Conservation (phyloP, 1,140 invertebrate genomes). For the Drosophila yakuba region DNA sequence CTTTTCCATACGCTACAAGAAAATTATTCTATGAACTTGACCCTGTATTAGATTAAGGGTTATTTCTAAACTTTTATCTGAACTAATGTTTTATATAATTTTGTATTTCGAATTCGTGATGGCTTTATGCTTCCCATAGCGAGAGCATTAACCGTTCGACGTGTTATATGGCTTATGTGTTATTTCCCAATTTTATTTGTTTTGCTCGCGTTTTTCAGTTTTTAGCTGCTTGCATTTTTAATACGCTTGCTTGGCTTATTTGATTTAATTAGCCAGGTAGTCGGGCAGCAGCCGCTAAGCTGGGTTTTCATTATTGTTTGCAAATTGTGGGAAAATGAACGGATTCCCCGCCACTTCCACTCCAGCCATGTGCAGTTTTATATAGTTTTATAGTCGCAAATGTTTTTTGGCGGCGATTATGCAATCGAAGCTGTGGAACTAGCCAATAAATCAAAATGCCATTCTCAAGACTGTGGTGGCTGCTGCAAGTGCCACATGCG, state of each 20-base stretch:
- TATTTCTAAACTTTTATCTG: not conserved
- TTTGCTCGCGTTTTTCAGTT: constrained; percentile 42
- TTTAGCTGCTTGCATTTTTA: constrained; percentile 45
- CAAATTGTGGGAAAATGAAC: constrained; percentile 79
- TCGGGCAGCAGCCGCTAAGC: constrained; percentile 25
- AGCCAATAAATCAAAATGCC: constrained; percentile 81
- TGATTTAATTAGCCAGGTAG: constrained; percentile 69
- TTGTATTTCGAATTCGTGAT: not conserved
- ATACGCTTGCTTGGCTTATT: constrained; percentile 62
- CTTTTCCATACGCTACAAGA: no score
- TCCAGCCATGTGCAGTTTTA: constrained; percentile 52
- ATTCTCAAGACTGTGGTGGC: constrained; percentile 67
- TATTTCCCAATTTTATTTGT: constrained; percentile 49
- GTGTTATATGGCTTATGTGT: constrained; percentile 32
- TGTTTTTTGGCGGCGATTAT: constrained; percentile 46
- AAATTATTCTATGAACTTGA: no score
- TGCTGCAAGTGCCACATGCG: constrained; percentile 64
- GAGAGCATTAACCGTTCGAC: constrained; percentile 49
- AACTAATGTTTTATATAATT: constrained; percentile 1
- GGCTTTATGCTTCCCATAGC: not conserved
- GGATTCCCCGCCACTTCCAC: constrained; percentile 48
- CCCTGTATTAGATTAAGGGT: not conserved
- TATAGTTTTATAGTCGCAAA: constrained; percentile 57
- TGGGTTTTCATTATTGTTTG: constrained; percentile 77
- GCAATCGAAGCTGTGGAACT: constrained; percentile 65